These are phyloP conservation scores for Molorchus minor DNA, from an alignment of 2,888 invertebrate genomes.

Conservation along the genomic window DNA sequence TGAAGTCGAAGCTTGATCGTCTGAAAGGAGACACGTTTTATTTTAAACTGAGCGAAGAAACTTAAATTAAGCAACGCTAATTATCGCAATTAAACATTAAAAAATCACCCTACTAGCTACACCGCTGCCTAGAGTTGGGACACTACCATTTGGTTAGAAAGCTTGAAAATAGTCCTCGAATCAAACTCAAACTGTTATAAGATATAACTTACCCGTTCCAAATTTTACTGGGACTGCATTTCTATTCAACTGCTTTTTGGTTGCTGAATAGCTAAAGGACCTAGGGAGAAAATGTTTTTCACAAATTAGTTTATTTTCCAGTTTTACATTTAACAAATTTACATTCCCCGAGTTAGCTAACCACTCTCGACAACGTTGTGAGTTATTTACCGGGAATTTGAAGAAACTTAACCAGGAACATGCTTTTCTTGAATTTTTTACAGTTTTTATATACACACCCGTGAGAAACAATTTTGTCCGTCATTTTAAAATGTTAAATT, in stretches of 20 bases:
- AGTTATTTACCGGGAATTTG: neutral
- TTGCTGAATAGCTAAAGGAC: neutral
- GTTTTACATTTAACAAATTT: neutral
- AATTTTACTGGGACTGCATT: neutral
- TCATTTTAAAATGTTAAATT: too few species aligned
- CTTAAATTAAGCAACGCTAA: too few species aligned
- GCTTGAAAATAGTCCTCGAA: too few species aligned
- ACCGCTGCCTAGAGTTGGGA: neutral
- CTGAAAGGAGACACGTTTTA: too few species aligned
- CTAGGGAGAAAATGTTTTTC: neutral
- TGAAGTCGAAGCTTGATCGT: too few species aligned
- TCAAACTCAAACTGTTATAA: neutral
- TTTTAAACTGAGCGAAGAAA: too few species aligned
- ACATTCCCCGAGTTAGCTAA: neutral
- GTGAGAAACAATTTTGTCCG: too few species aligned
- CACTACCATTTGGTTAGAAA: too few species aligned
- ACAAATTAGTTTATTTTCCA: neutral
- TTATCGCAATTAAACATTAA: too few species aligned
- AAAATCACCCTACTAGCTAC: too few species aligned
- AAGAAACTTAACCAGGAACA: neutral
- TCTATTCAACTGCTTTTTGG: neutral
- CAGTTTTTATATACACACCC: constrained; percentile 1
- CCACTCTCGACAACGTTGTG: neutral
- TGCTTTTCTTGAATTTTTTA: neutral
- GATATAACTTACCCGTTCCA: neutral